A percentile compares a stretch with the other conserved stretches of the same genome.
Evolutionary conservation across 2,888 invertebrate species (phyloP).

Genomic region (Anodontia alba): DNA sequence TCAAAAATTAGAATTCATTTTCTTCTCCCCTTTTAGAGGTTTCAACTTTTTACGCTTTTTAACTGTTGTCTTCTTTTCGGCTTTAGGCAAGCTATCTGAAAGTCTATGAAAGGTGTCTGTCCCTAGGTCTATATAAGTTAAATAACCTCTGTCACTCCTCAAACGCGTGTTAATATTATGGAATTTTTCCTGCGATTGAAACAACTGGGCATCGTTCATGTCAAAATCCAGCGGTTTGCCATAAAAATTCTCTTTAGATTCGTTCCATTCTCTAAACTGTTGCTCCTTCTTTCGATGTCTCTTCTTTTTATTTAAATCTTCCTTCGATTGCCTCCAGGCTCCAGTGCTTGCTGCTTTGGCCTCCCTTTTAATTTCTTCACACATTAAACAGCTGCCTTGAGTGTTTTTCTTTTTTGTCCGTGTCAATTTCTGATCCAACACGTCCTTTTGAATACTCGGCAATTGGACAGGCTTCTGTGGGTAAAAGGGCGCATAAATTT

Average conservation of each 20-base stretch:
- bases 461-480: conserved; percentile 34
- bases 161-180: background rate
- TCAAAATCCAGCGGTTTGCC: background rate
- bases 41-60: background rate
- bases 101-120: background rate
- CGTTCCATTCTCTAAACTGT: conserved; percentile 42
- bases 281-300: conserved; percentile 29
- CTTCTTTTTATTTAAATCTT: conserved; percentile 13
- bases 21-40: background rate
- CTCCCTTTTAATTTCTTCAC: background rate
- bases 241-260: conserved; percentile 2
- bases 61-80: background rate
- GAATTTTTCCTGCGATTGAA: conserved; percentile 18
- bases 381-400: background rate
- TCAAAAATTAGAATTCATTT: background rate
- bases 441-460: conserved; percentile 40
- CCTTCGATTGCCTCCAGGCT: background rate
- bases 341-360: background rate
- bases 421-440: background rate
- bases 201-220: conserved; percentile 8
- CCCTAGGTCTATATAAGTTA: background rate
- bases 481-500: conserved; percentile 42
- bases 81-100: background rate
- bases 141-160: conserved; percentile 26
- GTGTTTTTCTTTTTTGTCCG: background rate